Evolutionary conservation across 2,888 invertebrate species (phyloP).

Genomic region (Nipponacmea schrenckii): DNA sequence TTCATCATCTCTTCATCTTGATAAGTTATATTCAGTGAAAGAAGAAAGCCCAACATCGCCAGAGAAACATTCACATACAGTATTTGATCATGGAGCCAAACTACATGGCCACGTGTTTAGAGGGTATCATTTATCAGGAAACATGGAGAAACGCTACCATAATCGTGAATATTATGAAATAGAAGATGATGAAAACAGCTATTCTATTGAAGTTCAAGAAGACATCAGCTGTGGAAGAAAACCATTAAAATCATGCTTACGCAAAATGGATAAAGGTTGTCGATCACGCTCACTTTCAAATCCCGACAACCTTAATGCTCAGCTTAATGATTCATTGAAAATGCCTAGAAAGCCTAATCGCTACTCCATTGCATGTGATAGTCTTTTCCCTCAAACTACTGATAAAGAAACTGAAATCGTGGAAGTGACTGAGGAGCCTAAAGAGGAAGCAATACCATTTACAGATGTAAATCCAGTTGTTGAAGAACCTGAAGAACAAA

Average conservation of each 20-base stretch:
- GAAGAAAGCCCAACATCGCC: conserved; percentile 54
- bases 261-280: conserved; percentile 44
- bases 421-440: conserved; percentile 34
- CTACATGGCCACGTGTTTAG: not conserved
- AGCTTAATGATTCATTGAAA: conserved; percentile 31
- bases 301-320: conserved; percentile 23
- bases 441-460: conserved; percentile 16
- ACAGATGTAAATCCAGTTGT: not conserved
- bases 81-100: conserved; percentile 4
- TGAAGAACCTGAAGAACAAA: not conserved
- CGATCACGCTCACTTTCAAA: conserved; percentile 52
- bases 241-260: conserved; percentile 60
- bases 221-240: conserved; percentile 37
- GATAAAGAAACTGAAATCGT: conserved; percentile 23
- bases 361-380: conserved; percentile 59
- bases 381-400: conserved; percentile 42
- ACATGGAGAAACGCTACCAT: conserved; percentile 8
- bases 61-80: conserved; percentile 26
- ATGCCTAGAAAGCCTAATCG: conserved; percentile 46
- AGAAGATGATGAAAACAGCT: not conserved
- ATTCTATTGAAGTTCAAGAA: conserved; percentile 6
- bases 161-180: conserved; percentile 7
- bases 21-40: conserved; percentile 48
- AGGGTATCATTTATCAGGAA: conserved; percentile 2
- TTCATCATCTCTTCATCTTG: conserved; percentile 25